These are phyloP conservation scores for Brassicogethes aeneus DNA, from an alignment of 2,888 invertebrate species.

Conservation along the genomic window DNA sequence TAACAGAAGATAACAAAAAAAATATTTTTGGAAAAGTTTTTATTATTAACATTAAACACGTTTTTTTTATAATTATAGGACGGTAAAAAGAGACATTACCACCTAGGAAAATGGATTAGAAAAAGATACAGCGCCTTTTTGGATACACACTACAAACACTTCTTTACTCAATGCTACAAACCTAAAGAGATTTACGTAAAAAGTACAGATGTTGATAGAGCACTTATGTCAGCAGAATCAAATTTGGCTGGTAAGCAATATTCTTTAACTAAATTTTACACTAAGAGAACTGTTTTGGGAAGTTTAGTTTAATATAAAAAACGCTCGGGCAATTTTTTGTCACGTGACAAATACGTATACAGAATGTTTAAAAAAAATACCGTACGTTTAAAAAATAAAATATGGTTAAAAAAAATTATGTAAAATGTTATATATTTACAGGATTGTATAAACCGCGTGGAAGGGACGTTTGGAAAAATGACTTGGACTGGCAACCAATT, in stretches of 20 bases:
- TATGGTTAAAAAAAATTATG: too few relatives aligned
- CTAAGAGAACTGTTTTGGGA: too few relatives aligned
- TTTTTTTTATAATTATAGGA: constrained; percentile 17
- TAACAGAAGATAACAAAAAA: too few relatives aligned
- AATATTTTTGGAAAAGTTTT: too few relatives aligned
- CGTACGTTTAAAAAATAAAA: too few relatives aligned
- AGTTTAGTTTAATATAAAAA: background rate
- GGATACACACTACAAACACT: background rate
- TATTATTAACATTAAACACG: background rate
- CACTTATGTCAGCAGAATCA: constrained; percentile 78
- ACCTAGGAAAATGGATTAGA: constrained; percentile 67
- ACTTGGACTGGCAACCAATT: constrained; percentile 66
- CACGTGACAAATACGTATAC: background rate
- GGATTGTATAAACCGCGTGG: constrained; percentile 61
- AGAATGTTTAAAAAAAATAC: too few relatives aligned
- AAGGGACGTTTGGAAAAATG: constrained; percentile 51
- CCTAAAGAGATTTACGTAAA: constrained; percentile 50
- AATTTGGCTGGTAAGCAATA: constrained; percentile 61
- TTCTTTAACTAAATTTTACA: too few relatives aligned
- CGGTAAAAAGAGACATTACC: constrained; percentile 67
- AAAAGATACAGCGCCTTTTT: constrained; percentile 55
- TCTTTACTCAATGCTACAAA: constrained; percentile 42
- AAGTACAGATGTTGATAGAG: constrained; percentile 83
- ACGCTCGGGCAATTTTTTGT: background rate
- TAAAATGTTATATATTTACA: too few relatives aligned